Conservation (phyloP, 2,797 vertebrate genomes). For the Enteromius afrohamiltoni region DNA sequence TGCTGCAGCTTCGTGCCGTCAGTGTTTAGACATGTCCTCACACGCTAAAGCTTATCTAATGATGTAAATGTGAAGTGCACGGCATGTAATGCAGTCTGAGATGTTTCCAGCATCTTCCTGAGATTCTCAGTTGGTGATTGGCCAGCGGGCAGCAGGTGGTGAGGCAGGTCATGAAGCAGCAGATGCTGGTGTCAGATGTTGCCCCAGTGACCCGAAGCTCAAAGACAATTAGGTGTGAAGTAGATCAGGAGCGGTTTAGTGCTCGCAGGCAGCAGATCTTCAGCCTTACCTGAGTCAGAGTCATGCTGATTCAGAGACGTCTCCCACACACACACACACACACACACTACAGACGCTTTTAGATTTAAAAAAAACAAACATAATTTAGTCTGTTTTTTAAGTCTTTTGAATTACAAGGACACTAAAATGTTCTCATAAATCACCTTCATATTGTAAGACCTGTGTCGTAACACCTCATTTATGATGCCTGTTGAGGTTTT, state of each 20-base stretch:
- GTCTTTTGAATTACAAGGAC: too few species aligned
- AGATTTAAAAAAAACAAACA: too few species aligned
- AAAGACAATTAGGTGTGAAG: slow-evolving; percentile 14
- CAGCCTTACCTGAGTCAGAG: background rate
- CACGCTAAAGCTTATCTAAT: background rate
- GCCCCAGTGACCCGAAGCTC: slow-evolving; percentile 1
- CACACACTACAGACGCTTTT: too few species aligned
- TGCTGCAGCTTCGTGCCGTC: background rate
- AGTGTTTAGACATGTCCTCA: background rate
- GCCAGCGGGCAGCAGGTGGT: background rate
- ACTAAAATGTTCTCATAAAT: too few species aligned
- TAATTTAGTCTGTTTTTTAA: too few species aligned
- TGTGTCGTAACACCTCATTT: too few species aligned
- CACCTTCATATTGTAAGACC: too few species aligned
- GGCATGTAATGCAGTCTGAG: background rate
- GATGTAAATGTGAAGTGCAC: background rate
- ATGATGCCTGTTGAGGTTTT: too few species aligned
- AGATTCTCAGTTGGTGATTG: background rate
- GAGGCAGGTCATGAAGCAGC: background rate
- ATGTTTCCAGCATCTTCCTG: background rate
- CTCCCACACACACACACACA: background rate
- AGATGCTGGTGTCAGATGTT: slow-evolving; percentile 7
- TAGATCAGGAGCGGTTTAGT: slow-evolving; percentile 11
- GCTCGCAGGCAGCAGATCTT: background rate
- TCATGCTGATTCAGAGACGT: background rate